Evolutionary conservation across 2,113 vertebrate species (phyloP).

Genomic region (Elephas maximus): DNA sequence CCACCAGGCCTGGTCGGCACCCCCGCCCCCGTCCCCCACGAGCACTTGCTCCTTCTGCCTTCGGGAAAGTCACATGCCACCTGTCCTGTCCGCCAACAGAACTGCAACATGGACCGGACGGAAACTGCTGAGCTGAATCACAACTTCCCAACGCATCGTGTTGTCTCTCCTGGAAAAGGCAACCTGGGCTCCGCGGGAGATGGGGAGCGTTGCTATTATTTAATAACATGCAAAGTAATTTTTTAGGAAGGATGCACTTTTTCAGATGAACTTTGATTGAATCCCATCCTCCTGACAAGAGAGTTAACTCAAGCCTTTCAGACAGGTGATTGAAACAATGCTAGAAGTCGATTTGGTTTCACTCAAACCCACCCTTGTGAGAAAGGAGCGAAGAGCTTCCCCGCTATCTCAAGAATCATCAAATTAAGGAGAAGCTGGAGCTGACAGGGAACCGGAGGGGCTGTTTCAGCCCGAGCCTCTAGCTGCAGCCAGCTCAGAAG

Average conservation of each 20-base stretch:
- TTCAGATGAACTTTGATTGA: slow-evolving; percentile 73
- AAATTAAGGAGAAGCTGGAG: slow-evolving; percentile 69
- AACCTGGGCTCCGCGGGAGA: background rate
- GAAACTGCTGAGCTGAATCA: slow-evolving; percentile 38
- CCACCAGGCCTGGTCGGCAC: background rate
- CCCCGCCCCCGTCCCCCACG: background rate
- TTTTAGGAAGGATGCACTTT: slow-evolving; percentile 57
- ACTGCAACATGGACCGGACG: background rate
- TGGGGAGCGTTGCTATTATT: slow-evolving; percentile 54
- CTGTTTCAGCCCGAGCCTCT: background rate
- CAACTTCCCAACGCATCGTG: background rate
- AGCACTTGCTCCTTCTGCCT: slow-evolving; percentile 27
- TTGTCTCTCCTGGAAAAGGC: slow-evolving; percentile 14
- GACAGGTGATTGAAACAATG: slow-evolving; percentile 76
- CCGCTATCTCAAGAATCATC: slow-evolving; percentile 76
- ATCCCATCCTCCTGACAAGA: slow-evolving; percentile 71
- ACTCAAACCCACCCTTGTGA: slow-evolving; percentile 52
- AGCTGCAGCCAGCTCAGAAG: background rate
- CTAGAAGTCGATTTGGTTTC: slow-evolving; percentile 72
- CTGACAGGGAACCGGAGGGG: slow-evolving; percentile 15
- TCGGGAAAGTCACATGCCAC: slow-evolving; percentile 1
- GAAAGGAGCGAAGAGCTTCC: slow-evolving; percentile 65
- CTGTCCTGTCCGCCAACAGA: slow-evolving; percentile 37
- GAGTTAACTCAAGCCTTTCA: slow-evolving; percentile 75
- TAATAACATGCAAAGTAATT: slow-evolving; percentile 78